Conservation (phyloP, 2,797 vertebrate genomes). For the Diglossa cyanea region DNA sequence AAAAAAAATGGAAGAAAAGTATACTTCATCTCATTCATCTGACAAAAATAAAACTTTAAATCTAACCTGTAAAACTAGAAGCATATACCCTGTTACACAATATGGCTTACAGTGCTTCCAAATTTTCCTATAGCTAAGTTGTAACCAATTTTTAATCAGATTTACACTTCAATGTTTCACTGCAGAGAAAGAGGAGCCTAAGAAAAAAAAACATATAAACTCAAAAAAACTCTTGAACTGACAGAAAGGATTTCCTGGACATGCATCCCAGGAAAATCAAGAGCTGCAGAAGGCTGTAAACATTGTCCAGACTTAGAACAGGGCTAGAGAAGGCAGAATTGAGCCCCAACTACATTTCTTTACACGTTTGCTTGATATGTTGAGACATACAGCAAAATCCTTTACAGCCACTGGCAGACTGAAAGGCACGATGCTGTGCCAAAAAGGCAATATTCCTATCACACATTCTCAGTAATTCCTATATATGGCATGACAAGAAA, state of each 20-base stretch:
- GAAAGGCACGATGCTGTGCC: background rate
- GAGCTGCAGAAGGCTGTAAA: background rate
- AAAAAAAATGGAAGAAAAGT: background rate
- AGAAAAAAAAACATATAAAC: background rate
- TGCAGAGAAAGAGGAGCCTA: background rate
- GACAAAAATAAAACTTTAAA: background rate
- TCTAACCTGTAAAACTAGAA: background rate
- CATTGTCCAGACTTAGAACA: background rate
- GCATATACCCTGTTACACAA: background rate
- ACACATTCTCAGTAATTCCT: background rate
- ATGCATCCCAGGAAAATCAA: background rate
- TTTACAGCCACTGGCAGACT: background rate
- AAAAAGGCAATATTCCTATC: background rate
- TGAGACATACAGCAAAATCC: background rate
- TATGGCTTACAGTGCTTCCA: background rate
- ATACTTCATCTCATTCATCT: background rate
- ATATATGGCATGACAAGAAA: background rate
- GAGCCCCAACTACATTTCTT: background rate
- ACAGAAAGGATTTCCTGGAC: background rate
- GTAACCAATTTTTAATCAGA: background rate
- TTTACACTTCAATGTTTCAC: background rate
- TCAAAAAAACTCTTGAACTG: background rate
- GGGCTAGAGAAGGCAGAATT: background rate
- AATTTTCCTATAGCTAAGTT: background rate
- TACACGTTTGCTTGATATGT: background rate